Evolutionary conservation across 2,797 vertebrate genomes (phyloP).

Genomic region (Enteromius paludinosus): DNA sequence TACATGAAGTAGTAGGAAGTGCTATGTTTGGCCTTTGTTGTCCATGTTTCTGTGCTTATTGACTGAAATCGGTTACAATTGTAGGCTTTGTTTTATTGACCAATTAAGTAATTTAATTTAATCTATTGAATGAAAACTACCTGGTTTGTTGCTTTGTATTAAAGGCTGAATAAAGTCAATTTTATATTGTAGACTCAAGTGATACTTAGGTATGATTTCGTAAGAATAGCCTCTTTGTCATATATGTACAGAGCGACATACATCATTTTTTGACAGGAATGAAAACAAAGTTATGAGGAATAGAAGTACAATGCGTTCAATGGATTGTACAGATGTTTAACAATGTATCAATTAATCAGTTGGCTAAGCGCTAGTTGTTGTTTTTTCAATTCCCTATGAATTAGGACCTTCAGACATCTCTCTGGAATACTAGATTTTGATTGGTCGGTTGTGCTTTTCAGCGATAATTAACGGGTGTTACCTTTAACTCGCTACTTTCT

Average conservation of each 20-base stretch:
- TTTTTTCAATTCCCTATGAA: no score
- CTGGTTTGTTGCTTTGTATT: constrained; percentile 58
- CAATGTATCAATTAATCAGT: background rate
- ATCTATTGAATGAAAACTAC: constrained; percentile 38
- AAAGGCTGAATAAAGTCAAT: constrained; percentile 56
- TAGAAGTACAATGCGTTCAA: background rate
- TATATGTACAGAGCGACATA: background rate
- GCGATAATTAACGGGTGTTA: no score
- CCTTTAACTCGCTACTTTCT: no score
- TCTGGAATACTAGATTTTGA: background rate
- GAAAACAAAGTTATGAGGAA: background rate
- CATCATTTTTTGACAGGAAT: background rate
- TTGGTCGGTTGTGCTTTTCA: background rate
- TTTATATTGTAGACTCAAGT: constrained; percentile 17
- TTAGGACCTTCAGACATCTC: no score
- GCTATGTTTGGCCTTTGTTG: background rate
- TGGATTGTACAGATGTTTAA: background rate
- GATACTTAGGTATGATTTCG: background rate
- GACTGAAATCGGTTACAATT: constrained; percentile 11
- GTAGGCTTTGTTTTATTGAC: constrained; percentile 33
- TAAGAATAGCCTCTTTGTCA: background rate
- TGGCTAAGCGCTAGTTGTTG: background rate
- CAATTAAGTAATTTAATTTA: constrained; percentile 11
- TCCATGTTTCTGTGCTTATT: background rate
- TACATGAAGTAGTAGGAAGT: background rate